Base-by-base conservation (phyloP, 2,113 vertebrate genomes). In the Anser brachyrhynchus region DNA sequence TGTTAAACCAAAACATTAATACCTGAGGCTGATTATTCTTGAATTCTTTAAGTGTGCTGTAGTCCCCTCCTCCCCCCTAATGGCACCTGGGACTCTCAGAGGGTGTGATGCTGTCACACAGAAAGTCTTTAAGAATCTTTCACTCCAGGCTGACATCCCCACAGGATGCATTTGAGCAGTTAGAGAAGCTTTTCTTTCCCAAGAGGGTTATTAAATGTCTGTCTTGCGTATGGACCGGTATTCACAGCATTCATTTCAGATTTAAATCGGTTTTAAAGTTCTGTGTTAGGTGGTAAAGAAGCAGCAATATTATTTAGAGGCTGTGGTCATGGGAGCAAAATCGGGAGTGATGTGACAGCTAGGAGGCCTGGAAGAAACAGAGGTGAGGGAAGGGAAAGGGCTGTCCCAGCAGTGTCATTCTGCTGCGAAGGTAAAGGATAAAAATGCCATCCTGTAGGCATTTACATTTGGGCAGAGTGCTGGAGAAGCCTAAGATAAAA, bases 71-170 rank as follows among this genome's bases (percentile, higher is more conserved):
- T 93, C 89, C 92, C 54, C 87, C 29, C 62, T 96, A 92, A 95
- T 96, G 88, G 90, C 76, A 92, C 71, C 92, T 89, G 90, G 92
- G 92, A 91, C 69, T 97, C 94, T 95, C 89, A 91, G 89, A 85
- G 76, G 92, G 74, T 93, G 87, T 95, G 94, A 97, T 96, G 90
- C 96, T 97, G 96, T 97, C 97, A 96, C 76, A 78, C 82, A 90
- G 65, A 92, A 96, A 94, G 93, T 96, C 96, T 97, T 97, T 96
- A 95, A 97, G 90, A 90, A 58, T 83, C 87, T 94, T 92, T 95
- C 77, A 95, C 79, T 90, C 54, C 52, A 89, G 89, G 86, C 86
- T 93, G 96, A 95, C 93, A 75, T 93, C 92, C 85, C 87, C 95
- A 54, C 55, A 75, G 96, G 97, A 76, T 88, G 46, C 79, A 62